Evolutionary conservation across 1,140 invertebrate genomes (phyloP).

Genomic region (Aphis craccivora): DNA sequence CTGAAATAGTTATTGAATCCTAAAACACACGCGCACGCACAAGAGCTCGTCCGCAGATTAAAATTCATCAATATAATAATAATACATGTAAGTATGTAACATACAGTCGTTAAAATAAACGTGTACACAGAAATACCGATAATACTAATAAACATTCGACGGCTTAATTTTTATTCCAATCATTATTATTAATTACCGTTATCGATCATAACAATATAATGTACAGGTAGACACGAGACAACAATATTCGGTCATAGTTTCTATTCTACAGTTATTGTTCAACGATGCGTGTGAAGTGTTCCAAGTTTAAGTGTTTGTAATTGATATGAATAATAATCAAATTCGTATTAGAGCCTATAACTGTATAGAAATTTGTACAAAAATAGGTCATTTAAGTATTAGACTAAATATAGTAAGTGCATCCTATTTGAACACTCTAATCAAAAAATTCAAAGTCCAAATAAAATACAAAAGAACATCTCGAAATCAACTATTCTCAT

Average conservation of each 20-base stretch:
- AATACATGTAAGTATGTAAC: no score
- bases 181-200: background rate
- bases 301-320: background rate
- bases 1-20: background rate
- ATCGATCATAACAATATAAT: background rate
- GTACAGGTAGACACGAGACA: background rate
- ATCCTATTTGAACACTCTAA: background rate
- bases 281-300: background rate
- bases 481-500: background rate
- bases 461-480: background rate
- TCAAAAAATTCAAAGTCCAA: slow-evolving; percentile 26
- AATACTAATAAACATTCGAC: background rate
- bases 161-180: no score
- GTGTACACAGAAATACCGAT: background rate
- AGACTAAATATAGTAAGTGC: background rate
- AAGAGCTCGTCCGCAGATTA: background rate
- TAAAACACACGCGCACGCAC: background rate
- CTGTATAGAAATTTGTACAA: background rate
- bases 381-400: background rate
- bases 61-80: background rate
- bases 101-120: background rate
- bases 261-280: background rate
- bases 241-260: background rate
- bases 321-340: background rate
- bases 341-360: background rate